A percentile compares a stretch with the other conserved stretches of the same genome.
Conservation (phyloP, 2,888 invertebrate species). For the Meiosimyza decipiens region DNA sequence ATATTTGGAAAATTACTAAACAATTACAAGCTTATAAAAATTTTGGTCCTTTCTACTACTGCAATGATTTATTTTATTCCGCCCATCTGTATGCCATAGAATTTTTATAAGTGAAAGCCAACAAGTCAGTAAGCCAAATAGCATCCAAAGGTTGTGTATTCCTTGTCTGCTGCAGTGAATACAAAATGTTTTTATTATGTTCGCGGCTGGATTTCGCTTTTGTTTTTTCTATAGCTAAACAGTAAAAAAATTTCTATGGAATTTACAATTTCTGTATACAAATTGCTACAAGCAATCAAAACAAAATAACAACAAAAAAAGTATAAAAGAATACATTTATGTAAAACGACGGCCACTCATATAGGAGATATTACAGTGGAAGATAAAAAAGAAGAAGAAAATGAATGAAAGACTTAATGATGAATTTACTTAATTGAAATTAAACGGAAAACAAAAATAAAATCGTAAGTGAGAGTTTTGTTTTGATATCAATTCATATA, state of each 20-base stretch:
- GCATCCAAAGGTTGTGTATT: not conserved
- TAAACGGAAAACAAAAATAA: not conserved
- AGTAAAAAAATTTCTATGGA: slow-evolving; percentile 17
- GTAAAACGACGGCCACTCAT: not conserved
- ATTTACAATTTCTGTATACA: not conserved
- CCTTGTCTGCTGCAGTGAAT: slow-evolving; percentile 36
- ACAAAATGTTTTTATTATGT: slow-evolving; percentile 32
- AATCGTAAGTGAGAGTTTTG: not conserved
- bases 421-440: too few species aligned
- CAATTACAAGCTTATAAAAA: too few species aligned
- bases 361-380: not conserved
- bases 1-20: too few species aligned
- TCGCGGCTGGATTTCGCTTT: slow-evolving; percentile 38
- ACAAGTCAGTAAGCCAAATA: too few species aligned
- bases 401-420: too few species aligned
- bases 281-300: slow-evolving; percentile 17
- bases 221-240: slow-evolving; percentile 15
- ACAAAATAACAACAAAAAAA: slow-evolving; percentile 6
- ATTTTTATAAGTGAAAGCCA: too few species aligned
- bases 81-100: too few species aligned
- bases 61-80: too few species aligned
- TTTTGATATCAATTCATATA: not conserved
- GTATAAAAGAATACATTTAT: not conserved
- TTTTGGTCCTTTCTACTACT: too few species aligned
- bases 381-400: too few species aligned